Evolutionary conservation across 2,797 vertebrate genomes (phyloP).

Genomic region (Acipenser oxyrinchus): DNA sequence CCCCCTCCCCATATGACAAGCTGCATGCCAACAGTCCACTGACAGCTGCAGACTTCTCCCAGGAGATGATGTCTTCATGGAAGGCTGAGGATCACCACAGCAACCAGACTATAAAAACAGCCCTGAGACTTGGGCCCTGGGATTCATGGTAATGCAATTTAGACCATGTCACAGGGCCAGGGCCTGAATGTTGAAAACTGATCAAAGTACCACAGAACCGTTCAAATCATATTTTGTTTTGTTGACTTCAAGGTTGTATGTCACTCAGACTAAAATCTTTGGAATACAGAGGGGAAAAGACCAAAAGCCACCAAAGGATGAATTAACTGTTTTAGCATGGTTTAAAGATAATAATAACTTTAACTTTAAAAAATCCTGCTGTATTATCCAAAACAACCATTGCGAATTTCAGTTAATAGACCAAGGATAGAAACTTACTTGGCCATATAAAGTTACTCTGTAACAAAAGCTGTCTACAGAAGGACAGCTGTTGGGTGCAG

Average conservation of each 20-base stretch:
- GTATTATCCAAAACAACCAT: too few species aligned
- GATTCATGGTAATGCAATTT: constrained; percentile 64
- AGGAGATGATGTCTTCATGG: constrained; percentile 45
- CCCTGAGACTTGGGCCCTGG: constrained; percentile 28
- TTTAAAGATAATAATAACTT: too few species aligned
- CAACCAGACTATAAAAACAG: constrained; percentile 68
- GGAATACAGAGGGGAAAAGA: too few species aligned
- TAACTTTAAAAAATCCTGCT: too few species aligned
- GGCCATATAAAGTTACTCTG: constrained; percentile 32
- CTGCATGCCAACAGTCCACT: constrained; percentile 30
- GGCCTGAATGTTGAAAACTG: constrained; percentile 51
- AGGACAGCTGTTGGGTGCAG: constrained; percentile 48
- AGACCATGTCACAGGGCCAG: constrained; percentile 46
- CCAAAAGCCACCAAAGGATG: too few species aligned
- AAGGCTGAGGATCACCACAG: constrained; percentile 58
- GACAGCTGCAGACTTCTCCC: constrained; percentile 50
- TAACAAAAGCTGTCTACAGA: constrained; percentile 28
- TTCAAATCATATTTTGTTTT: constrained; percentile 37
- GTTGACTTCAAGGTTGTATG: constrained; percentile 35
- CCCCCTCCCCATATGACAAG: constrained; percentile 14
- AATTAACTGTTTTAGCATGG: too few species aligned
- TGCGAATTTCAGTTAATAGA: too few species aligned
- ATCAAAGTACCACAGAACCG: constrained; percentile 50
- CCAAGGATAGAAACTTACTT: too few species aligned
- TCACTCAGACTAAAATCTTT: too few species aligned